Conservation (phyloP, 1,140 invertebrate genomes). For the Neelides sp. region DNA sequence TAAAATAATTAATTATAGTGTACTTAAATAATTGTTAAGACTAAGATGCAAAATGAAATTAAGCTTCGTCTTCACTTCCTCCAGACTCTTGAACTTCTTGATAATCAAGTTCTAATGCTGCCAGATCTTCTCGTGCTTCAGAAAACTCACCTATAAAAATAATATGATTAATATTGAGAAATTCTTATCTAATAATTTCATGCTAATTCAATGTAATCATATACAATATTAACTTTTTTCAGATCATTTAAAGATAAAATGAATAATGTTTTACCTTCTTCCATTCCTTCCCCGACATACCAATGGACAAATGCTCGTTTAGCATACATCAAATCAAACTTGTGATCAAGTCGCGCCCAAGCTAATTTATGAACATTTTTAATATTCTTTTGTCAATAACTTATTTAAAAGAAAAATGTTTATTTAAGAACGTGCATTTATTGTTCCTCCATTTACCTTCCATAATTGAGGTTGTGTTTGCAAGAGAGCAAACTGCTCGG, state of each 20-base stretch:
- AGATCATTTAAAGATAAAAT: not conserved
- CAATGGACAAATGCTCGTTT: conserved; percentile 65
- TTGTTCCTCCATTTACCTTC: conserved; percentile 43
- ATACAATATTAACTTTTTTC: too few species aligned
- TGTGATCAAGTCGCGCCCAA: conserved; percentile 46
- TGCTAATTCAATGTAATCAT: too few species aligned
- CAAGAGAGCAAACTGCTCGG: conserved; percentile 32
- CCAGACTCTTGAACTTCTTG: conserved; percentile 38
- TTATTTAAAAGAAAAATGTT: too few species aligned
- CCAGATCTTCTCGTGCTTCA: conserved; percentile 45
- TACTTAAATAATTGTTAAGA: too few species aligned
- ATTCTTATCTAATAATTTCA: not conserved
- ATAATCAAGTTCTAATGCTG: conserved; percentile 41
- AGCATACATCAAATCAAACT: conserved; percentile 48
- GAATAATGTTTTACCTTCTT: conserved; percentile 50
- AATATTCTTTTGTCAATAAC: too few species aligned
- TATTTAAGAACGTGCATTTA: too few species aligned
- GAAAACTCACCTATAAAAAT: conserved; percentile 40
- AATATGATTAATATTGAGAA: conserved; percentile 17
- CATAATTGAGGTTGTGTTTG: conserved; percentile 37
- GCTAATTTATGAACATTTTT: conserved; percentile 40
- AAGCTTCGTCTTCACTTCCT: too few species aligned
- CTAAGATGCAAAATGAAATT: too few species aligned
- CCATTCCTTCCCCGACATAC: conserved; percentile 66
- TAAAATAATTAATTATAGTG: too few species aligned